Conservation (phyloP, 2,113 vertebrate species). For the Etia nguti region DNA sequence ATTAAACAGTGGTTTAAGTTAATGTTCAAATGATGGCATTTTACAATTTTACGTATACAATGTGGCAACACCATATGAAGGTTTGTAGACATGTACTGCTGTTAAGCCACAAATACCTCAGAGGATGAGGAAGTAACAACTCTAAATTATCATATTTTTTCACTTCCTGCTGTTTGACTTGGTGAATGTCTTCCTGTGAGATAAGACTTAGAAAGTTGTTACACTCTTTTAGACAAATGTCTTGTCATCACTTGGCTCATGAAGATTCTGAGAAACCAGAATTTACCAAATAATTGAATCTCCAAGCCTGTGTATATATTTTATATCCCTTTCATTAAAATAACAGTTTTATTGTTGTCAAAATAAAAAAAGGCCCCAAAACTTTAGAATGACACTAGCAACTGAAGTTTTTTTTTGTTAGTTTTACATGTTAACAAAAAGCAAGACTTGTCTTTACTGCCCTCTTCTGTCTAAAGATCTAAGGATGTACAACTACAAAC, state of each 20-base stretch:
- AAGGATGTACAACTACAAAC: neutral
- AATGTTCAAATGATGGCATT: neutral
- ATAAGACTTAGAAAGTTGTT: neutral
- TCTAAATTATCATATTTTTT: neutral
- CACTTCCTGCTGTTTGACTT: neutral
- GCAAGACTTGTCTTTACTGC: slow-evolving; percentile 6
- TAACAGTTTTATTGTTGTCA: neutral
- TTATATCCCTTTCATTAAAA: neutral
- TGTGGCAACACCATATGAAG: neutral
- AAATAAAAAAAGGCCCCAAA: neutral
- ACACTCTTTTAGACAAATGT: neutral
- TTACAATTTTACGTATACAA: neutral
- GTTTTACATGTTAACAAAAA: neutral
- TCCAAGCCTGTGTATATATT: neutral
- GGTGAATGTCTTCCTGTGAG: neutral
- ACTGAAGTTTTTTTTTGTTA: neutral
- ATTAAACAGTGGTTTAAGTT: neutral
- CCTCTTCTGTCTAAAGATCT: neutral
- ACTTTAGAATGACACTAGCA: neutral
- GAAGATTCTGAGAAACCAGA: neutral
- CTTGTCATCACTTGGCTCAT: neutral
- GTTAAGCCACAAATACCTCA: neutral
- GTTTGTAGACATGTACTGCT: neutral
- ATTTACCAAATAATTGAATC: neutral
- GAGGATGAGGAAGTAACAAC: neutral